Base-by-base conservation (phyloP, 2,113 vertebrate species). In the Pantherophis guttatus region DNA sequence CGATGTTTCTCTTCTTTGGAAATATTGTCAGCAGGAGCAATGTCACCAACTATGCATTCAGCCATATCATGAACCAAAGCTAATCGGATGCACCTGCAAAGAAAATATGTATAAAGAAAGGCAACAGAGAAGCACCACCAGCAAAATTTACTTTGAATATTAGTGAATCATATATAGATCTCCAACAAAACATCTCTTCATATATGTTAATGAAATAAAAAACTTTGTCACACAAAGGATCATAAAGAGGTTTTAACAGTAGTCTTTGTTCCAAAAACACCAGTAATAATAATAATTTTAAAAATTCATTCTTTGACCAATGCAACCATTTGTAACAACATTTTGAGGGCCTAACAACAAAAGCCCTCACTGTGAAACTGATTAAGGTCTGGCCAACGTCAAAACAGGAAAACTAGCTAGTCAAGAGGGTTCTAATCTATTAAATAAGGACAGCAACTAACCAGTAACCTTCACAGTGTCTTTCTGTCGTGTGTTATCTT, bases 21-120 rank as follows among this genome's bases (percentile, higher is more conserved):
- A 94, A 99, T 33, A 89, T 99, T 99, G 97, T 99, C 99, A 89
- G 98, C 97, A n/a, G 99, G 99, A 87, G 99, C 98, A 92, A 99
- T 99, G 95, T 99, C 99, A 97, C 99, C 99, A 95, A 99, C 99
- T 95, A 99, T 99, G 97, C 99, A 99, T 94, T 99, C 99, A 94
- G 99, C 99, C 98, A 99, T 98, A 96, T 99, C 99, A 4, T 99
- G 99, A 95, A 99, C 98, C 93, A 99, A 97, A 94, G 99, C 98
- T 95, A 99, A 95, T 92, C 98, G 99, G 92, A 99, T 97, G 94
- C 99, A 99, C 95, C 99, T 99, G 95, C 88, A 97, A 92, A 91
- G 94, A 94, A 24, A 94, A 94, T 96, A 94, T 94, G 15, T 23
- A 90, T 8, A 95, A 92, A 17, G 91, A 95, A 96, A 59, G 95